Evolutionary conservation across 2,797 vertebrate species (phyloP), one percentile per base, ranked within the genome.

Genomic region (Hemibagrus guttatus): DNA sequence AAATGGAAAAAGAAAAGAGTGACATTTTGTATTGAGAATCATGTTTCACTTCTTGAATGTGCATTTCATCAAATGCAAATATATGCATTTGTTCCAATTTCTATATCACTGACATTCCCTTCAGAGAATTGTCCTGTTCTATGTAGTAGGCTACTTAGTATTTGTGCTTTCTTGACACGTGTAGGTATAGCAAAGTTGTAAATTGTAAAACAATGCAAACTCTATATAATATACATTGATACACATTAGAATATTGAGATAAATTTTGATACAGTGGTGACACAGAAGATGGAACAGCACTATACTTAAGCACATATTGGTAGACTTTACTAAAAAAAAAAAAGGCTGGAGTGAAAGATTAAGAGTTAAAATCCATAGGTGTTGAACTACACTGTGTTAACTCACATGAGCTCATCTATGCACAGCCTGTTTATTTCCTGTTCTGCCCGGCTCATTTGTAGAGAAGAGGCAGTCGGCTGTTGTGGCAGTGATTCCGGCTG

Each of bases 401-500:
- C 46, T 85, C 61, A 85, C 58, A 42, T 66, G 28, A 83, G 16
- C 63, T 75, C 9, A 54, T 46, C 7, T 9, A 54, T 46, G 49
- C 49, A 58, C 28, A 75, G 58, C 28, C 31, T 2, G 49, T 42
- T 74, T 39, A 26, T 39, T 16, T 69, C 28, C 66, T 61, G 74
- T 87, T 28, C 69, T 28, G 54, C 39, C 28, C 0, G 31, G 28
- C 84, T 96, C 95, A 98, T 91, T 98, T 98, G 87, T 98, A 98
- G 82, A 99, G 96, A 87, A 98, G 95, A 8, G 97, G 97, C 88
- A 99, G 96, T 19, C 97, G 96, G 94, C 97, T 99, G 89, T 97
- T 97, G 86, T 98, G 97, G 93, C 97, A 98, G 94, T 97, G 97
- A 92, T 97, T 97, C 81, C 97, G 96, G 81, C 96, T 97, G 83